phyloP scores from a whole-genome alignment of 2,113 vertebrate genomes.

The Carettochelys insculpta region DNA sequence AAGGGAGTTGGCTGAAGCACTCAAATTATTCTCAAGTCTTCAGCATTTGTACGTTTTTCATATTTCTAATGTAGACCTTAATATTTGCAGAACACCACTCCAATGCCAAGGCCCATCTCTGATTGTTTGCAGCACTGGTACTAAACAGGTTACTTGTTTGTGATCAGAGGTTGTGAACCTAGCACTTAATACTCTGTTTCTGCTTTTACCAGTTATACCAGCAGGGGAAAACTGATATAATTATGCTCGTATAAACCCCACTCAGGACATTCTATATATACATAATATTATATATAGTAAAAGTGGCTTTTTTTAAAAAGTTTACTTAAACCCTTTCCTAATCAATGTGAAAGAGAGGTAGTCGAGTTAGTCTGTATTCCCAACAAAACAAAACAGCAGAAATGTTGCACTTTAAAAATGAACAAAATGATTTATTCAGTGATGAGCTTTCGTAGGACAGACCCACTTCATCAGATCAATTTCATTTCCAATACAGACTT shows the following conservation, averaged over 20 bases:
- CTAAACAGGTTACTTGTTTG: neutral
- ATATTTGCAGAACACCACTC: neutral
- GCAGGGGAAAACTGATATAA: neutral
- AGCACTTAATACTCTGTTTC: neutral
- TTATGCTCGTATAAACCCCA: neutral
- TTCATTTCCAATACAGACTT: no score
- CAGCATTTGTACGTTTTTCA: neutral
- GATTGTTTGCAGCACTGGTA: neutral
- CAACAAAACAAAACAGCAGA: no score
- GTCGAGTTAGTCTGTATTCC: no score
- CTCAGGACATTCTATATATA: neutral
- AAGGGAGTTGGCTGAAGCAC: neutral
- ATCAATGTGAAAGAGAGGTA: no score
- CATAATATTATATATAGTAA: neutral
- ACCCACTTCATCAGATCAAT: no score
- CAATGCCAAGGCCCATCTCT: neutral
- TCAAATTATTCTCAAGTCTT: constrained; percentile 7
- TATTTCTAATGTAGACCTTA: neutral
- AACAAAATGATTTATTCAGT: no score
- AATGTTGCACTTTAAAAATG: no score
- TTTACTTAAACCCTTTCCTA: neutral
- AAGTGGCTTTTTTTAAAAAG: neutral
- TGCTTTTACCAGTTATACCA: neutral
- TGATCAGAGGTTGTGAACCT: neutral
- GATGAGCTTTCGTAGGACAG: no score